phyloP scores from a whole-genome alignment of 2,113 vertebrate genomes.

The Coptodon rendalli region DNA sequence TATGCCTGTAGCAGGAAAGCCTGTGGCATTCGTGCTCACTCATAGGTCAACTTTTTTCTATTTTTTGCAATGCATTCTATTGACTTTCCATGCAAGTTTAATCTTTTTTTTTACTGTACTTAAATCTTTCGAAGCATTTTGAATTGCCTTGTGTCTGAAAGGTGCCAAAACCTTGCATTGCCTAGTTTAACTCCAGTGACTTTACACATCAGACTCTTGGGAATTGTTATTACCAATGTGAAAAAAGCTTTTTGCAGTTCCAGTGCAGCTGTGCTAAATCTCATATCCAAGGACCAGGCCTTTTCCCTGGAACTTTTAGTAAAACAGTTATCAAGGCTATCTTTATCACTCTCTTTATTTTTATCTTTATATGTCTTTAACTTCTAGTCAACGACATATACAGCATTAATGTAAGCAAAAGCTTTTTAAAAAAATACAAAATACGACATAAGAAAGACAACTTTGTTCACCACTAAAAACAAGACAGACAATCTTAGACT shows the following conservation, averaged over 20 bases:
- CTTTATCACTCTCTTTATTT: not conserved
- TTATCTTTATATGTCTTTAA: not conserved
- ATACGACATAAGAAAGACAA: accelerated
- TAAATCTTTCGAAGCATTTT: not conserved
- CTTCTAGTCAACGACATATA: not conserved
- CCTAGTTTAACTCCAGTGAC: not conserved
- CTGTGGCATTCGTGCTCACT: not conserved
- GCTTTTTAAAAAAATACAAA: accelerated
- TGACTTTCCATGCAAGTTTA: not conserved
- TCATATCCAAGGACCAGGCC: not conserved
- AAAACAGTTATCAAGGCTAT: not conserved
- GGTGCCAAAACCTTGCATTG: not conserved
- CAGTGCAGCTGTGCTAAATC: not conserved
- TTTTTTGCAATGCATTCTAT: not conserved
- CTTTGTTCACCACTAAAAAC: not conserved
- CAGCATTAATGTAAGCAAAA: not conserved
- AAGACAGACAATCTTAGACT: not conserved
- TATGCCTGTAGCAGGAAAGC: accelerated
- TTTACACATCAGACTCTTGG: not conserved
- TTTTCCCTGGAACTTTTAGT: not conserved
- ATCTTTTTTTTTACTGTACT: not conserved
- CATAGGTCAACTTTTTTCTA: accelerated
- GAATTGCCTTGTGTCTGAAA: not conserved
- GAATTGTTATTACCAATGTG: not conserved
- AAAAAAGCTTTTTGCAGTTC: not conserved